Evolutionary conservation across 1,140 invertebrate species (phyloP), one percentile per base, ranked within the genome.

Genomic region (Drosophila tsacasi): DNA sequence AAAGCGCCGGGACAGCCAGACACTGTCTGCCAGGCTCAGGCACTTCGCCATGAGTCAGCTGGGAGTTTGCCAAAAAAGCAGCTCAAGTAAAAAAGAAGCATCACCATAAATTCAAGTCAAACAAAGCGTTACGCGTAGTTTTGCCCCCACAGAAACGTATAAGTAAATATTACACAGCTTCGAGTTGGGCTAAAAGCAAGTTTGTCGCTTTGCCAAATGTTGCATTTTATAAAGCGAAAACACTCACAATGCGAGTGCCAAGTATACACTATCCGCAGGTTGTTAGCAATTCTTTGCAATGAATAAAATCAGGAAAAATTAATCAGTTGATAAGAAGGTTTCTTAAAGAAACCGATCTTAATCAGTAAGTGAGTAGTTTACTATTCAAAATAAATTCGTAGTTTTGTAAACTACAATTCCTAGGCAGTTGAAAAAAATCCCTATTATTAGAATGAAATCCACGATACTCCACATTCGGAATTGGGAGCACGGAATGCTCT

Each of bases 31-130:
- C 72, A 67, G 59, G 44, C 52, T 23, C 62, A 63, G 52, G 62
- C 42, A 69, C 49, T 72, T 54, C 37, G 37, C 54, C 63, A 86
- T 87, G 81, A 84, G 62, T 89, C 81, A 62, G 55, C 52, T 64
- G 62, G 50, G 64, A 68, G 72, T 32, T 60, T 63, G 71, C 40
- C 40, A 52, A 71, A 65, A 67, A 81, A 67, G 50, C 58, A 77
- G 44, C 15, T 57, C 47, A 60, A 67, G 64, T 64, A 61, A 74
- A 76, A 80, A 76, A 81, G 71, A 81, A 89, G 67, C 75, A 89
- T 89, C 84, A 84, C 81, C 85, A 89, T 89, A 89, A 89, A 89
- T 89, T 90, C 83, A 76, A 89, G 85, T 89, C 85, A 89, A 89
- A 89, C 85, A 89, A 89, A 89, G 85, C 85, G 85, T 84, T 81